A percentile compares a stretch with the other conserved stretches of the same genome.
Conservation (phyloP, 2,113 vertebrate genomes). For the Gila orcuttii region DNA sequence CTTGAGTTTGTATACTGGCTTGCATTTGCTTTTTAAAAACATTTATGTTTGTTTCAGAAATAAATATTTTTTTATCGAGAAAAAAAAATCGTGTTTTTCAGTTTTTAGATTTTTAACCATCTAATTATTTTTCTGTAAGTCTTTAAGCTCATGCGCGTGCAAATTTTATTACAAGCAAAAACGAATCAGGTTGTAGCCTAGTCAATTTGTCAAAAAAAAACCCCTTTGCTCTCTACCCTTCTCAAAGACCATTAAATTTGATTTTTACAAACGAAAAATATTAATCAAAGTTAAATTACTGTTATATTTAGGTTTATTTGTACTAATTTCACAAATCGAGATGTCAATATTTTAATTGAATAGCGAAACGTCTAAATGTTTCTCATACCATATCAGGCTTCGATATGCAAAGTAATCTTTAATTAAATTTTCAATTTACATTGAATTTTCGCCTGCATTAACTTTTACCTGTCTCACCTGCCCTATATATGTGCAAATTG, state of each 20-base stretch:
- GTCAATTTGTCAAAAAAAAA: not conserved
- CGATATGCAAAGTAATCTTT: not conserved
- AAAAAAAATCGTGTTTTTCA: not conserved
- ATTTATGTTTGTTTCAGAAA: not conserved
- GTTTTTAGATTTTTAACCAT: not conserved
- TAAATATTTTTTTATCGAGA: not conserved
- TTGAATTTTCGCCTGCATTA: not conserved
- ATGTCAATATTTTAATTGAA: not conserved
- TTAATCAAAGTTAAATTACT: not conserved
- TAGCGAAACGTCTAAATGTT: not conserved
- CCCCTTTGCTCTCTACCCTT: not conserved
- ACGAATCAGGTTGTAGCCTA: not conserved
- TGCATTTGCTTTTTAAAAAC: not conserved
- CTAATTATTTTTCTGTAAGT: not conserved
- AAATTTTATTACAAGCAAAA: not conserved
- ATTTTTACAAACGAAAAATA: slow-evolving; percentile 2
- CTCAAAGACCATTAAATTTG: not conserved
- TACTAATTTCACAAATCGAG: not conserved
- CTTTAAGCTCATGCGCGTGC: not conserved
- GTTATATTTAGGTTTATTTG: not conserved
- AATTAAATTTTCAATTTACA: not conserved
- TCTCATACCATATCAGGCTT: not conserved
- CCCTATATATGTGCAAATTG: not conserved
- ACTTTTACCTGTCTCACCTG: slow-evolving; percentile 33
- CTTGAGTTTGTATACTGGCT: not conserved